Evolutionary conservation across 2,113 vertebrate species (phyloP).

Genomic region (Melospiza georgiana): DNA sequence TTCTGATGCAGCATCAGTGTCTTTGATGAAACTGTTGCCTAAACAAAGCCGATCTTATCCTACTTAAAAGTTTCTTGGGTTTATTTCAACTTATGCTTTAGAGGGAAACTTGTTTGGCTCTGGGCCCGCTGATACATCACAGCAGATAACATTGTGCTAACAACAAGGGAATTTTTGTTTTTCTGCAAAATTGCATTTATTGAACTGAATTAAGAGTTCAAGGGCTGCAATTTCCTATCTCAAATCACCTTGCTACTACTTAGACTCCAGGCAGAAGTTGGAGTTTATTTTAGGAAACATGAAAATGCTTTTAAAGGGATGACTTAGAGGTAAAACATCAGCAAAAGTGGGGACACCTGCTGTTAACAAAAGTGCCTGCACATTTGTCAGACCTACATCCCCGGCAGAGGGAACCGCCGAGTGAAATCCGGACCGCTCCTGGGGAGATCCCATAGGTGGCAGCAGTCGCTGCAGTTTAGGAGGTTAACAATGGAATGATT

Average conservation of each 20-base stretch:
- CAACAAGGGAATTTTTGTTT: slow-evolving; percentile 47
- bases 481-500: slow-evolving; percentile 68
- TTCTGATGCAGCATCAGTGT: background rate
- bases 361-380: slow-evolving; percentile 81
- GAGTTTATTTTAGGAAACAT: slow-evolving; percentile 74
- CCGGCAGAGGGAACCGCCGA: slow-evolving; percentile 67
- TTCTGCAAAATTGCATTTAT: slow-evolving; percentile 62
- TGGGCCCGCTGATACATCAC: background rate
- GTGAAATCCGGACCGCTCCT: slow-evolving; percentile 27
- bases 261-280: slow-evolving; percentile 62
- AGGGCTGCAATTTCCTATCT: slow-evolving; percentile 41
- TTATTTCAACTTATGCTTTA: background rate
- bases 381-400: slow-evolving; percentile 15
- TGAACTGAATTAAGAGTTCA: slow-evolving; percentile 63
- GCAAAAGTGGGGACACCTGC: slow-evolving; percentile 83
- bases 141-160: slow-evolving; percentile 28
- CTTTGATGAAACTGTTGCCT: background rate
- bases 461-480: slow-evolving; percentile 85
- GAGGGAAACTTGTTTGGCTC: background rate
- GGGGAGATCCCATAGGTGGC: slow-evolving; percentile 83
- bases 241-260: slow-evolving; percentile 63
- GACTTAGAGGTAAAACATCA: slow-evolving; percentile 64
- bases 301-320: slow-evolving; percentile 78
- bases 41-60: background rate
- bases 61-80: background rate